These are phyloP conservation scores for Syrrhaptes paradoxus DNA, from an alignment of 2,113 vertebrate genomes.

Conservation along the genomic window DNA sequence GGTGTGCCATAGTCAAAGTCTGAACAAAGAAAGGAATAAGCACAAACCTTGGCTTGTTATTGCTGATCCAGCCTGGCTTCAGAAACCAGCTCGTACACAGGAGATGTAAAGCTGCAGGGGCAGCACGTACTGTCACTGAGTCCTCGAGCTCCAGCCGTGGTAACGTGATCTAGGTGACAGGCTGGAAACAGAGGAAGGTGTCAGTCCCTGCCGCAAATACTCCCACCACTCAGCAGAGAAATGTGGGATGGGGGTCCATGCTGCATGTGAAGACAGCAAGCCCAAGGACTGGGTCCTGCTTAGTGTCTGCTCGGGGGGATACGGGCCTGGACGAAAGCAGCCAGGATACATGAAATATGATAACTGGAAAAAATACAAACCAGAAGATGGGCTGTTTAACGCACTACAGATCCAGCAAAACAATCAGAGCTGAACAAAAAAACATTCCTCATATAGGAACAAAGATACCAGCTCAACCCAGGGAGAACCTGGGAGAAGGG, in stretches of 20 bases:
- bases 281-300: background rate
- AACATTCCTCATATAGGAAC: background rate
- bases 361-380: conserved; percentile 67
- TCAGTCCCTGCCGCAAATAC: background rate
- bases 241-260: background rate
- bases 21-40: background rate
- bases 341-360: conserved; percentile 38
- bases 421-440: background rate
- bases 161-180: background rate
- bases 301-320: background rate
- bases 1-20: background rate
- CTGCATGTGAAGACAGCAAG: background rate
- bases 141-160: background rate
- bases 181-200: background rate
- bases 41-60: background rate
- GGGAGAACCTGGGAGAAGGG: background rate
- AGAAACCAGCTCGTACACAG: background rate
- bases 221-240: background rate
- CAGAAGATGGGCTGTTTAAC: conserved; percentile 56
- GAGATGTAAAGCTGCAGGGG: background rate
- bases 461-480: background rate
- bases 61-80: background rate
- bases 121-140: background rate
- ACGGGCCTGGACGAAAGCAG: conserved; percentile 21
- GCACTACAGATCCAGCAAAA: conserved; percentile 31